Conservation (phyloP, 2,797 vertebrate species). For the Glossophaga mutica region DNA sequence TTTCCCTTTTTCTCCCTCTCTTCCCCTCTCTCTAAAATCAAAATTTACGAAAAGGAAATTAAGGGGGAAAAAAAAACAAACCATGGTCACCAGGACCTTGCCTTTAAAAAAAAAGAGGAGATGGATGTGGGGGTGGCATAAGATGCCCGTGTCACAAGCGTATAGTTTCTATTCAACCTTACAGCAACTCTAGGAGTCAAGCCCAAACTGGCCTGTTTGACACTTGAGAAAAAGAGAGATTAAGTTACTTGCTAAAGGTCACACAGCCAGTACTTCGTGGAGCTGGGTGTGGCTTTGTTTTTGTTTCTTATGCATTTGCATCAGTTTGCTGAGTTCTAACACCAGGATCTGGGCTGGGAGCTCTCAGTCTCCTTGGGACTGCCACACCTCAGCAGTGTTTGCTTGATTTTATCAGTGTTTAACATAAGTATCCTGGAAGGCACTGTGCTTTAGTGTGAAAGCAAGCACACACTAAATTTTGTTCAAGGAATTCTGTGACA, state of each 20-base stretch:
- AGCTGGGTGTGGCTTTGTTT: slow-evolving; percentile 1
- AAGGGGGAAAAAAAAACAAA: not conserved
- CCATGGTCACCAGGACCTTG: not conserved
- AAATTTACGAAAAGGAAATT: not conserved
- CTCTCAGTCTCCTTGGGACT: not conserved
- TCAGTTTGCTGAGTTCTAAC: not conserved
- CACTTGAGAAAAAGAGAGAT: not conserved
- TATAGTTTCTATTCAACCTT: not conserved
- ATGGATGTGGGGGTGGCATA: not conserved
- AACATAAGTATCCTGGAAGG: not conserved
- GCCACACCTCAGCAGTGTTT: not conserved
- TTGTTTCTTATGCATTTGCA: not conserved
- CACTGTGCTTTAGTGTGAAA: not conserved
- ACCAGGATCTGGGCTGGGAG: not conserved
- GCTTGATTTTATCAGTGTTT: not conserved
- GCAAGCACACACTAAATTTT: not conserved
- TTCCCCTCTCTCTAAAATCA: not conserved
- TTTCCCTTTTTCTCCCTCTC: not conserved
- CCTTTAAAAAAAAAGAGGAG: not conserved
- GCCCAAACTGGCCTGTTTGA: not conserved
- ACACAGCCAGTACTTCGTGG: not conserved
- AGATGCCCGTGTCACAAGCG: not conserved
- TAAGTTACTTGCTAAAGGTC: not conserved
- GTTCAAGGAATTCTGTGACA: slow-evolving; percentile 25
- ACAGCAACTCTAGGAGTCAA: not conserved